Evolutionary conservation across 1,140 invertebrate species (phyloP).

Genomic region (Cyrtorhinus lividipennis): DNA sequence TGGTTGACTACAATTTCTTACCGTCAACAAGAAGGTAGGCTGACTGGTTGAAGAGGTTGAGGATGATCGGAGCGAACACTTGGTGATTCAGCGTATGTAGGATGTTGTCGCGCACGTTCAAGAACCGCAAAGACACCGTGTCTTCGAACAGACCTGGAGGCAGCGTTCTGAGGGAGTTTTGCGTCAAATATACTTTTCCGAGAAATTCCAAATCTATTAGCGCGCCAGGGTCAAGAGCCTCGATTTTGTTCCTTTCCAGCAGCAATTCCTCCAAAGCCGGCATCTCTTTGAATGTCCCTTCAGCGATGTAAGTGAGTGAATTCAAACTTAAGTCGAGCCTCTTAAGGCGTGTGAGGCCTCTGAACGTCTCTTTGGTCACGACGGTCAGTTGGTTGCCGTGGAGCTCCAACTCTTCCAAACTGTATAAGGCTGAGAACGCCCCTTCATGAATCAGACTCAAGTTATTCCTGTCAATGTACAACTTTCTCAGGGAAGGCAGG

Average conservation of each 20-base stretch:
- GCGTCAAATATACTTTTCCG: constrained; percentile 46
- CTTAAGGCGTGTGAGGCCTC: constrained; percentile 45
- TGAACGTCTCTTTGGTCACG: constrained; percentile 51
- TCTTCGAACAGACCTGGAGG: constrained; percentile 46
- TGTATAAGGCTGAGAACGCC: constrained; percentile 48
- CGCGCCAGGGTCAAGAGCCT: constrained; percentile 50
- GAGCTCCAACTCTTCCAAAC: constrained; percentile 50
- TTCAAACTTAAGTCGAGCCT: constrained; percentile 53
- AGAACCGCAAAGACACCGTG: constrained; percentile 43
- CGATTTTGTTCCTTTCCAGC: constrained; percentile 53
- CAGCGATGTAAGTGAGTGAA: constrained; percentile 50
- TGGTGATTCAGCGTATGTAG: constrained; percentile 57
- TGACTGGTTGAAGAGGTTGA: constrained; percentile 52
- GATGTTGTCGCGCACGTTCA: constrained; percentile 56
- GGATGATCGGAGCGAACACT: constrained; percentile 52
- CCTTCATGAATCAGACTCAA: constrained; percentile 53
- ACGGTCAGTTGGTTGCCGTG: constrained; percentile 51
- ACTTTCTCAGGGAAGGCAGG: constrained; percentile 45
- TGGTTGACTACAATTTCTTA: too few relatives aligned
- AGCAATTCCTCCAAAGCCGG: constrained; percentile 51
- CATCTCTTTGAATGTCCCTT: constrained; percentile 57
- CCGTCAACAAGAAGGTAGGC: constrained; percentile 59
- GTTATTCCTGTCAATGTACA: constrained; percentile 54
- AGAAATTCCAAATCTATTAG: constrained; percentile 53
- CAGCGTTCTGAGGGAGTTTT: constrained; percentile 52